Evolutionary conservation across 2,888 invertebrate species (phyloP).

Genomic region (Leptothorax acervorum): DNA sequence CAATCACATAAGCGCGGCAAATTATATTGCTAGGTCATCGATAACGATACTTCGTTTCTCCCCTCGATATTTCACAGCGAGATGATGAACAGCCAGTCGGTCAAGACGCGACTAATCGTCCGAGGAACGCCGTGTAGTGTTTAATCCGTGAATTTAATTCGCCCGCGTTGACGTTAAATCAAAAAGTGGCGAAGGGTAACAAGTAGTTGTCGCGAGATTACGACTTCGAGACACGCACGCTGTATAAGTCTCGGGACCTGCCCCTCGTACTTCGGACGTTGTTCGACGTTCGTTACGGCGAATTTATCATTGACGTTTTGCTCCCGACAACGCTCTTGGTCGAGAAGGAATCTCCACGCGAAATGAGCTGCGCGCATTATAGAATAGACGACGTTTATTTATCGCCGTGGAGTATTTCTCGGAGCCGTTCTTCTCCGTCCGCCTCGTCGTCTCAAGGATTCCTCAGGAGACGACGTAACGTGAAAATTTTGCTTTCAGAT

Average conservation of each 20-base stretch:
- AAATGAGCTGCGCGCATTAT: constrained; percentile 35
- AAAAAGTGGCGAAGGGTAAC: constrained; percentile 83
- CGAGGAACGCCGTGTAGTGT: constrained; percentile 50
- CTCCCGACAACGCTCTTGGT: constrained; percentile 43
- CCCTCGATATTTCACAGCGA: constrained; percentile 2
- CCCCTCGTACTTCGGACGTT: constrained; percentile 67
- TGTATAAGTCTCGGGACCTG: constrained; percentile 77
- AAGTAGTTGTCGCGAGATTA: constrained; percentile 83
- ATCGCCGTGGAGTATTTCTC: not conserved
- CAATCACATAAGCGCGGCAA: not conserved
- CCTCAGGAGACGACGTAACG: not conserved
- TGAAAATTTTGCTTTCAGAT: constrained; percentile 86
- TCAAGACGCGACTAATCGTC: constrained; percentile 63
- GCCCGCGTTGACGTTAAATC: constrained; percentile 83
- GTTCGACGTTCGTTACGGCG: constrained; percentile 63
- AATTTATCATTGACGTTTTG: constrained; percentile 70
- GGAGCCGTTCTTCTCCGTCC: not conserved
- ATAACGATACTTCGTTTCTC: not conserved
- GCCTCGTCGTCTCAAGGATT: not conserved
- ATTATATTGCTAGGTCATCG: not conserved
- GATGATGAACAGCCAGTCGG: constrained; percentile 23
- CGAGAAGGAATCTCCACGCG: not conserved
- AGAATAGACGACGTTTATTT: constrained; percentile 36
- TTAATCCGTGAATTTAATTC: constrained; percentile 80
- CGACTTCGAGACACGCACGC: constrained; percentile 84